Conservation (phyloP, 2,113 vertebrate species). For the Oplegnathus fasciatus region DNA sequence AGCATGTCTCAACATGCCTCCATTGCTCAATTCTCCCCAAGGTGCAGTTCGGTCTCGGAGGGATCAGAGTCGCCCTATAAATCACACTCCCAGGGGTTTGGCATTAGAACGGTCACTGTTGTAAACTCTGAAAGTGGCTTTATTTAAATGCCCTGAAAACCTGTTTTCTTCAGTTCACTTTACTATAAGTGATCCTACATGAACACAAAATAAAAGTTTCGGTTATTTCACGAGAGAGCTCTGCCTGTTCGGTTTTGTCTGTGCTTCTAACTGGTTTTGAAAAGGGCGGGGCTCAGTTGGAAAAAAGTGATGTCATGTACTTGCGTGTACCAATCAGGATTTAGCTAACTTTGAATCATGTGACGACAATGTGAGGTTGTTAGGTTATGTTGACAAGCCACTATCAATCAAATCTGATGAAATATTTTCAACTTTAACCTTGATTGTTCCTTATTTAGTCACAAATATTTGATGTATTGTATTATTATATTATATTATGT, state of each 20-base stretch:
- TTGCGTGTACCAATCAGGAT: background rate
- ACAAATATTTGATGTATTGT: background rate
- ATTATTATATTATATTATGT: too few species aligned
- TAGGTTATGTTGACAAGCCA: background rate
- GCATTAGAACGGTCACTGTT: background rate
- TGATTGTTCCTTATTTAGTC: background rate
- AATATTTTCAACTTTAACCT: background rate
- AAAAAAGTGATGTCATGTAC: background rate
- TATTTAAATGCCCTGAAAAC: background rate
- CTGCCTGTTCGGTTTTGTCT: background rate
- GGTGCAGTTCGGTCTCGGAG: slow-evolving; percentile 19
- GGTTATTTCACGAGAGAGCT: background rate
- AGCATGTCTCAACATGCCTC: slow-evolving; percentile 32
- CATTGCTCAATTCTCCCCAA: slow-evolving; percentile 20
- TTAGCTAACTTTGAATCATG: background rate
- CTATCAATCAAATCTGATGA: background rate
- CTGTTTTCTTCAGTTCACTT: background rate
- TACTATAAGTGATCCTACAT: background rate
- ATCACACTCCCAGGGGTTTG: slow-evolving; percentile 5
- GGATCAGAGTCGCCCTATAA: background rate
- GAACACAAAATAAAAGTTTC: background rate
- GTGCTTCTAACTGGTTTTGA: background rate
- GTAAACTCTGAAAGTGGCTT: background rate
- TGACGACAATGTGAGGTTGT: background rate
- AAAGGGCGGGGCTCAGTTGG: background rate